phyloP scores from a whole-genome alignment of 1,140 invertebrate genomes.

The Drosophila erecta region DNA sequence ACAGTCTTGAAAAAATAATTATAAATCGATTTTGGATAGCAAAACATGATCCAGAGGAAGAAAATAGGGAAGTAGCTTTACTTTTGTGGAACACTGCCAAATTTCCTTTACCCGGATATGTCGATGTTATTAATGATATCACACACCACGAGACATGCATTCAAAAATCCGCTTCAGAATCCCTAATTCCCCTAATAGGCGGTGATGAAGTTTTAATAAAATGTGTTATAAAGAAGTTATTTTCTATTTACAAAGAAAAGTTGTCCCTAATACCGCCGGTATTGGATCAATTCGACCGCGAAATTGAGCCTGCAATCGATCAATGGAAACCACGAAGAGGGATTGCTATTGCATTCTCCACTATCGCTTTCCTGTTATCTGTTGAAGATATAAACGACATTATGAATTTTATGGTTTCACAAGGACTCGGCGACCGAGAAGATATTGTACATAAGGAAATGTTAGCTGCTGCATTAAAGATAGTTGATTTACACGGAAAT shows the following conservation, averaged over 20 bases:
- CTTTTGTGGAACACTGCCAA: conserved; percentile 89
- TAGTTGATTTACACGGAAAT: conserved; percentile 97
- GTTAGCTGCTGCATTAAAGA: conserved; percentile 95
- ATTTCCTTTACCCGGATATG: conserved; percentile 86
- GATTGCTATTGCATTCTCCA: conserved; percentile 91
- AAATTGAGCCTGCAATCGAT: conserved; percentile 92
- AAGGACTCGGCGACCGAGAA: conserved; percentile 94
- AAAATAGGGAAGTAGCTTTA: conserved; percentile 89
- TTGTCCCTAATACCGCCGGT: conserved; percentile 92
- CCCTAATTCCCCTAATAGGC: conserved; percentile 89
- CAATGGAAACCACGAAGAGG: conserved; percentile 95
- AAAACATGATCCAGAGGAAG: conserved; percentile 89
- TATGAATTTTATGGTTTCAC: conserved; percentile 94
- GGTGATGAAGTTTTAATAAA: conserved; percentile 86
- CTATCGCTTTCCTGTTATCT: conserved; percentile 88
- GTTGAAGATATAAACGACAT: conserved; percentile 89
- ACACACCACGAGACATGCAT: conserved; percentile 92
- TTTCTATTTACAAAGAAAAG: conserved; percentile 92
- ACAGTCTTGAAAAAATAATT: conserved; percentile 86
- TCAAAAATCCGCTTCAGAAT: conserved; percentile 91
- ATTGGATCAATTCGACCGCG: conserved; percentile 96
- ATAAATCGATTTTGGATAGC: conserved; percentile 91
- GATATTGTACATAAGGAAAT: conserved; percentile 94
- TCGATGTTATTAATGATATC: conserved; percentile 90
- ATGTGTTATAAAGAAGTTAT: conserved; percentile 87